Percentiles rank a stretch among this genome's conserved stretches.
Conservation (phyloP, 2,888 invertebrate genomes). For the Dryobotodes eremita region DNA sequence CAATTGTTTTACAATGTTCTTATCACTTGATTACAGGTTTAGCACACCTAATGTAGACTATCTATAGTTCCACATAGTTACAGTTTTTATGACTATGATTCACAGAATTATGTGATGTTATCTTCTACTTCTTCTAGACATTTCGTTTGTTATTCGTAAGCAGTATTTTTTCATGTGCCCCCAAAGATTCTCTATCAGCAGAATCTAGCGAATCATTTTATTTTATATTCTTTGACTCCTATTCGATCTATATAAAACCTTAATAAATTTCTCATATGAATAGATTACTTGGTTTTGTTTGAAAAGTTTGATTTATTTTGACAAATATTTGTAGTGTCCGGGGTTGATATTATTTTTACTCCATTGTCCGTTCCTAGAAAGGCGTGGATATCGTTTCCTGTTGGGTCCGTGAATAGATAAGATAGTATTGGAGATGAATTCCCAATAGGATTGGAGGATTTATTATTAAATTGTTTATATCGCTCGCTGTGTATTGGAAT, state of each 20-base stretch:
- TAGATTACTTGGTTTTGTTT: constrained; percentile 39
- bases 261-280: constrained; percentile 58
- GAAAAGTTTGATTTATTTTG: constrained; percentile 59
- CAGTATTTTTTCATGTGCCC: constrained; percentile 64
- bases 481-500: constrained; percentile 16
- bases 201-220: constrained; percentile 56
- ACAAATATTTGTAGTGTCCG: constrained; percentile 39
- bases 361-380: constrained; percentile 54
- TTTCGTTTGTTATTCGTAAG: constrained; percentile 47
- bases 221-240: constrained; percentile 61
- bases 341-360: constrained; percentile 46
- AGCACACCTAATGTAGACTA: constrained; percentile 6
- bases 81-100: constrained; percentile 41
- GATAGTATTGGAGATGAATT: constrained; percentile 41
- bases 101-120: constrained; percentile 50
- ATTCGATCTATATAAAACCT: constrained; percentile 62
- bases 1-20: constrained; percentile 10
- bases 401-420: constrained; percentile 44
- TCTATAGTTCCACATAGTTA: constrained; percentile 23
- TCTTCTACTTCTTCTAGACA: constrained; percentile 46
- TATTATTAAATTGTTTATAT: constrained; percentile 25
- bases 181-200: constrained; percentile 59
- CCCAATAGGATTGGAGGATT: constrained; percentile 21
- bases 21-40: constrained; percentile 29
- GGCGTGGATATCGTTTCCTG: constrained; percentile 55